Conservation (phyloP, 2,113 vertebrate species). For the Tachysurus vachellii region DNA sequence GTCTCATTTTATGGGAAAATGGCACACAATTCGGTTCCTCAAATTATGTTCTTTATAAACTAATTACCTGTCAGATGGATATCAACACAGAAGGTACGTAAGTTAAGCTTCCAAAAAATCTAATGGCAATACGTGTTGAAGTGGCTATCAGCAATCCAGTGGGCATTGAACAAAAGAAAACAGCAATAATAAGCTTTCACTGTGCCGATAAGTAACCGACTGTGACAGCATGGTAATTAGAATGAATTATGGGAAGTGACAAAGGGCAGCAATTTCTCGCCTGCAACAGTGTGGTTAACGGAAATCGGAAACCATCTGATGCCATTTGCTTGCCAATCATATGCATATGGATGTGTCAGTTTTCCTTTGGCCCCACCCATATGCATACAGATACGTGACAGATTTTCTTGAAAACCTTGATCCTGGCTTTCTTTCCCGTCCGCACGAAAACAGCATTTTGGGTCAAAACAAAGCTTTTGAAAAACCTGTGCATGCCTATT, state of each 20-base stretch:
- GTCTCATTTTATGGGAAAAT: constrained; percentile 50
- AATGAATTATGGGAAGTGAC: constrained; percentile 63
- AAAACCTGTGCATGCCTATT: background rate
- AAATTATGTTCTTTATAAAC: constrained; percentile 58
- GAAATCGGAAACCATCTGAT: constrained; percentile 58
- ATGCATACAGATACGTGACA: background rate
- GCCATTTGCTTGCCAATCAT: constrained; percentile 40
- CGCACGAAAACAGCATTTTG: background rate
- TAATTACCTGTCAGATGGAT: constrained; percentile 59
- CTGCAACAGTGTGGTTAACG: constrained; percentile 43
- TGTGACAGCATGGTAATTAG: constrained; percentile 69
- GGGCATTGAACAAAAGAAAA: constrained; percentile 66
- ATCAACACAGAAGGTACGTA: constrained; percentile 41
- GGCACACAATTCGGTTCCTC: constrained; percentile 32
- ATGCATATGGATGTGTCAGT: constrained; percentile 7
- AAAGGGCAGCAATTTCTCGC: constrained; percentile 66
- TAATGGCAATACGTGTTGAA: constrained; percentile 64
- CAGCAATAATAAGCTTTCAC: constrained; percentile 69
- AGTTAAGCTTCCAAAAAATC: constrained; percentile 55
- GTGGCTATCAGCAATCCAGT: constrained; percentile 68
- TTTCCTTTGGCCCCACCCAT: background rate
- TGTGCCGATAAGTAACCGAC: constrained; percentile 68
- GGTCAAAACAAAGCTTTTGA: background rate
- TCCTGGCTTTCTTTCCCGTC: background rate
- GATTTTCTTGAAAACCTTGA: background rate